Conservation (phyloP, 2,888 invertebrate species). For the Coronaproctus castanopsis region DNA sequence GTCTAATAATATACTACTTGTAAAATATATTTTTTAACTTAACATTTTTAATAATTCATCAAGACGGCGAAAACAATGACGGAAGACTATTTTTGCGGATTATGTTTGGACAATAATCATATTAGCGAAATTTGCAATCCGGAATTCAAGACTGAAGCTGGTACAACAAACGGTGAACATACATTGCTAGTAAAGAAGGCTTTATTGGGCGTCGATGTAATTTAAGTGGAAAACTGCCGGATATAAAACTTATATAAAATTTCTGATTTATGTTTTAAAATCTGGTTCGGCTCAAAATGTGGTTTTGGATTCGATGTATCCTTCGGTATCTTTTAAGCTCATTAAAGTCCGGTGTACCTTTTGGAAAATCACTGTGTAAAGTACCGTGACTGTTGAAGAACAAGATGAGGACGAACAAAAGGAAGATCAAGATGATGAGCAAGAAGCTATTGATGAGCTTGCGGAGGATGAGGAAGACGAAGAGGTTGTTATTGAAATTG, state of each 20-base stretch:
- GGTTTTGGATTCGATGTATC: constrained; percentile 57
- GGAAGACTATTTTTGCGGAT: constrained; percentile 72
- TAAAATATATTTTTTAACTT: too few species aligned
- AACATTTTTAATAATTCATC: too few species aligned
- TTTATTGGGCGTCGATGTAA: constrained; percentile 57
- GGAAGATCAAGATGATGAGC: too few species aligned
- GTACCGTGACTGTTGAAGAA: too few species aligned
- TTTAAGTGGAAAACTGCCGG: constrained; percentile 62
- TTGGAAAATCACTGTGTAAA: constrained; percentile 65
- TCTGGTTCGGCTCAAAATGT: constrained; percentile 53
- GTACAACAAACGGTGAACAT: constrained; percentile 22
- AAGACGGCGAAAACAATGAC: too few species aligned
- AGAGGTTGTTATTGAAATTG: too few species aligned
- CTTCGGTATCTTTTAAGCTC: constrained; percentile 62
- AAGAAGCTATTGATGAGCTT: too few species aligned
- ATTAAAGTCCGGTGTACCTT: constrained; percentile 64
- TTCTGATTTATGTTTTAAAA: constrained; percentile 62
- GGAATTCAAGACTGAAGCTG: constrained; percentile 19
- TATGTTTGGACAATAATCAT: constrained; percentile 52
- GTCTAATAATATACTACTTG: too few species aligned
- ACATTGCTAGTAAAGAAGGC: constrained; percentile 29
- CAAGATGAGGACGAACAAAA: too few species aligned
- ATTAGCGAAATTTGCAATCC: constrained; percentile 64
- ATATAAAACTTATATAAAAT: constrained; percentile 55
- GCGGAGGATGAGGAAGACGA: too few species aligned